Base-by-base conservation (phyloP, 2,113 vertebrate species). In the Lasiurus borealis region DNA sequence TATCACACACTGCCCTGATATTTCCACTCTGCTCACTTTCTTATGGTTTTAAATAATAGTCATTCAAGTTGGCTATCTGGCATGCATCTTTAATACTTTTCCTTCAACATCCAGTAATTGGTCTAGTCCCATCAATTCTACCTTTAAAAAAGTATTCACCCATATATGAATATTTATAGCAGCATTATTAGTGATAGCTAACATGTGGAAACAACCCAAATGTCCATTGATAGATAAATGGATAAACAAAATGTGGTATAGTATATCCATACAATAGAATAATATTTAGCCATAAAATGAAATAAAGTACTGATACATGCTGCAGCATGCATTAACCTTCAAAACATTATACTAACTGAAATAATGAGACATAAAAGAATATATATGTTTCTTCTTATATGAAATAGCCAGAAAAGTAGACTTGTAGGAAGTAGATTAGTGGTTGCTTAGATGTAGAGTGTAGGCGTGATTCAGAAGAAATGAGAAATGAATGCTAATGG, bases 81-180 rank as follows among this genome's bases (percentile, higher is more conserved):
- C n/a, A 78, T 86, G 52, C 19, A 59, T 84, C 48, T 57, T 92
- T 95, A 92, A 76, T 18, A 50, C 50, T 90, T 92, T 18, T 82
- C 66, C 48, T 83, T 86, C 34, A 71, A 75, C 36, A 92, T 21
- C 18, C 52, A 88, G 66, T 88, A 88, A 93, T 1, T 89, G n/a
- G 83, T 62, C 34, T 21, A 92, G 19, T 88, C 72, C 57, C n/a
- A 36, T 76, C 25, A 90, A 80, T 69, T 44, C 85, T 81, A 62
- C 76, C 59, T 78, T 94, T 88, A 83, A 93, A 86, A 86, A 92
- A 69, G 91, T 4, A 84, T 86, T 78, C 31, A 90, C 62, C 82
- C 36, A 88, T 62, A 90, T 87, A 59, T 90, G 36, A 91, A 72
- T 89, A 16, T 88, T 93, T n/a, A 25, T 16, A 87, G 36, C 23